Evolutionary conservation across 2,888 invertebrate species (phyloP).

Genomic region (Chironomus tentans): DNA sequence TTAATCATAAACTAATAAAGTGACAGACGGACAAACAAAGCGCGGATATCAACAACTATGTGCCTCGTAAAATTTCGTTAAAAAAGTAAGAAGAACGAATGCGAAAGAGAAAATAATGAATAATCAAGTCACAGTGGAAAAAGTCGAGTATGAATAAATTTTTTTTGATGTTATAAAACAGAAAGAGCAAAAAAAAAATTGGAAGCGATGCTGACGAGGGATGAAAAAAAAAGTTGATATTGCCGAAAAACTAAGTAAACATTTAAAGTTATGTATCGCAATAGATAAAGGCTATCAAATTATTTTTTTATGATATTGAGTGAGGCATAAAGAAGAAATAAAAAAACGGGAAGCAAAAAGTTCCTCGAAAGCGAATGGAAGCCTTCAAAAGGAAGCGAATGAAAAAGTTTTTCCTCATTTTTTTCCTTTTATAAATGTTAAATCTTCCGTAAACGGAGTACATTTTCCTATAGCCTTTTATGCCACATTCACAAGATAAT

Average conservation of each 20-base stretch:
- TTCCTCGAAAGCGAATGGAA: too few relatives aligned
- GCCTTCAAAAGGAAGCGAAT: not conserved
- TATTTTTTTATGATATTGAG: not conserved
- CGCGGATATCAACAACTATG: too few relatives aligned
- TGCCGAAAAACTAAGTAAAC: not conserved
- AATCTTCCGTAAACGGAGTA: not conserved
- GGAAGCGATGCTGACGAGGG: too few relatives aligned
- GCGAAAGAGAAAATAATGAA: not conserved
- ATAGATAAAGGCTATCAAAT: conserved; percentile 8
- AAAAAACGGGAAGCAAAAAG: too few relatives aligned
- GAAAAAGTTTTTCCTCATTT: not conserved
- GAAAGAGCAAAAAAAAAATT: too few relatives aligned
- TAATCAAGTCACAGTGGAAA: not conserved
- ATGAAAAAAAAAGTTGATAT: too few relatives aligned
- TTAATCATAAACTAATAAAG: too few relatives aligned
- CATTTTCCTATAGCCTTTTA: not conserved
- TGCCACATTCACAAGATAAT: too few relatives aligned
- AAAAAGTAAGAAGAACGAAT: not conserved
- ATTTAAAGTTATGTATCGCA: not conserved
- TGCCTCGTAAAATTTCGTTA: too few relatives aligned
- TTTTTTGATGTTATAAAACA: too few relatives aligned
- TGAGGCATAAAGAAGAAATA: too few relatives aligned
- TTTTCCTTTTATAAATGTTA: conserved; percentile 2
- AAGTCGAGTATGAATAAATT: not conserved
- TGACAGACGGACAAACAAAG: too few relatives aligned